Base-by-base conservation (phyloP, 2,888 invertebrate genomes). In the Rhingia rostrata region DNA sequence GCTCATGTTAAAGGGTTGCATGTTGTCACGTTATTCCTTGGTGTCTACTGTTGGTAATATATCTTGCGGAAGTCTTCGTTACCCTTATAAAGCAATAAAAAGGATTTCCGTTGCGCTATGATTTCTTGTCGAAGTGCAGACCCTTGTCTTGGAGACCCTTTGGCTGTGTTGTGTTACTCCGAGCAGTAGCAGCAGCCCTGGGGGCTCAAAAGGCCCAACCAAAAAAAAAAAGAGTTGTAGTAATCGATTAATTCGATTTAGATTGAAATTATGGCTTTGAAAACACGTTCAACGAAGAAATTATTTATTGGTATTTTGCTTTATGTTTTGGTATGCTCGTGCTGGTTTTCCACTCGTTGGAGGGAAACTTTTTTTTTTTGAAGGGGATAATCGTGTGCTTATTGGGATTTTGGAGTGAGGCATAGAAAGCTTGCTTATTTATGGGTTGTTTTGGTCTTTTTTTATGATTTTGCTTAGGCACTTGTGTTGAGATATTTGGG, bases 211-310 rank as follows among this genome's bases (percentile, higher is more conserved):
- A n/a, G 60, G 7, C 67, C 90, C 88, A 89, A 89, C 88, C 22
- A 89, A 88, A 66, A 77, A 66, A 72, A 90, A 88, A 88, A 81
- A 56, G 70, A 75, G 64, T 84, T 84, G 87, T 88, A 88, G 88
- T 91, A 90, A 90, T 90, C 90, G 90, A 90, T 90, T 90, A 90
- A 91, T 90, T 91, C 89, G 90, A 90, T 90, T 90, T 91, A 90
- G 91, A 91, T 91, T 91, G 90, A 89, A 91, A 90, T 90, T 89
- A 90, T 90, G 88, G 89, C 87, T 88, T 87, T 88, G 86, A 86
- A 88, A 88, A 88, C 88, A 88, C 88, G 88, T 88, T 88, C 73
- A 80, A 66, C 66, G 66, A 84, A 80, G 2, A 84, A 80, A 84
- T 84, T 84, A 84, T 84, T 84, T 84, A 84, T 84, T 84, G 84